A percentile compares a stretch with the other conserved stretches of the same genome.
phyloP scores from a whole-genome alignment of 2,113 vertebrate genomes.

The Ranitomeya variabilis region DNA sequence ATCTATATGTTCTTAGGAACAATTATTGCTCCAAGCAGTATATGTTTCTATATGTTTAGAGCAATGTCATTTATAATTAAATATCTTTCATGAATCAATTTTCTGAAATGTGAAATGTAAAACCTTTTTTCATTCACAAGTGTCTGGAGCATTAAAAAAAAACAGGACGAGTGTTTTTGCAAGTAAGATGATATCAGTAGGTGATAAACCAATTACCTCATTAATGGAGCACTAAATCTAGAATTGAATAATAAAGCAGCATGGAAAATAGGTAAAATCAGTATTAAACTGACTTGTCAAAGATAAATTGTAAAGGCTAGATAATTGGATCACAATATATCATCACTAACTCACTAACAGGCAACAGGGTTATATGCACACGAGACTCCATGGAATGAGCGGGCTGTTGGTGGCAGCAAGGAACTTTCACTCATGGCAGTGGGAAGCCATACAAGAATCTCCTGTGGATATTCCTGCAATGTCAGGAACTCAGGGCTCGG shows the following conservation, averaged over 20 bases:
- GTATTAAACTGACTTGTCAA: no score
- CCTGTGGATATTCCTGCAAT: no score
- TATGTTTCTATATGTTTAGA: constrained; percentile 42
- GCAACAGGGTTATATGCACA: no score
- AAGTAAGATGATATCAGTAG: background rate
- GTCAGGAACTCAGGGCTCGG: no score
- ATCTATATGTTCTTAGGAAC: constrained; percentile 48
- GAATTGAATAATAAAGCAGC: background rate
- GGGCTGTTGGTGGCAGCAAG: no score
- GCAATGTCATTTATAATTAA: constrained; percentile 43
- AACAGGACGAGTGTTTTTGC: background rate
- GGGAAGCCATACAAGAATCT: no score
- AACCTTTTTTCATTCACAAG: constrained; percentile 10
- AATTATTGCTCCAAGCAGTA: constrained; percentile 48
- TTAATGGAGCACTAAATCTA: background rate
- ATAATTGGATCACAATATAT: no score
- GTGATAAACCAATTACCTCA: background rate
- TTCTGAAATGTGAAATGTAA: constrained; percentile 37
- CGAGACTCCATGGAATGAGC: no score
- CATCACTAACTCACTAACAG: no score
- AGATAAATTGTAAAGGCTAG: no score
- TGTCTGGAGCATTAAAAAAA: constrained; percentile 6
- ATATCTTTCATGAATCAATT: constrained; percentile 51
- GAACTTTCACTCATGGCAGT: no score
- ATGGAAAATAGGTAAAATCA: no score